Evolutionary conservation across 2,797 vertebrate genomes (phyloP).

Genomic region (Hybognathus amarus): DNA sequence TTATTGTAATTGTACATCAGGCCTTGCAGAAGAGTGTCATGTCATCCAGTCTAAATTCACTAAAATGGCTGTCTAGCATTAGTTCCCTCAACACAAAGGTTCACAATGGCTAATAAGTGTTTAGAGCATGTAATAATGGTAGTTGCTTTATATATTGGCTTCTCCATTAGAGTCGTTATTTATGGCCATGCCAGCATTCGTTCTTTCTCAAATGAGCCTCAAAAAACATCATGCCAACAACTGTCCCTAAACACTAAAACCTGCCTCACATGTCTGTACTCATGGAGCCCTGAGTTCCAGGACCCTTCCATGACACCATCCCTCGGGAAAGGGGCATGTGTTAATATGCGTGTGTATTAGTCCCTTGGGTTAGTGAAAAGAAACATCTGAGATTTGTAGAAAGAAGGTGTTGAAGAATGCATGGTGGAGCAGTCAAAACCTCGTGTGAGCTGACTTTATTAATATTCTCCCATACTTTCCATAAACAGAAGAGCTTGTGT

Average conservation of each 20-base stretch:
- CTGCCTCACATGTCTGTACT: constrained; percentile 6
- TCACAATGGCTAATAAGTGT: constrained; percentile 12
- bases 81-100: neutral
- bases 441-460: neutral
- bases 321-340: neutral
- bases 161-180: constrained; percentile 43
- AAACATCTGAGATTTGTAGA: constrained; percentile 26
- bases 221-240: constrained; percentile 48
- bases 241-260: constrained; percentile 44
- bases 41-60: neutral
- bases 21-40: neutral
- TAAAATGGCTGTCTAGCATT: neutral
- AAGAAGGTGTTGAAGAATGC: constrained; percentile 11
- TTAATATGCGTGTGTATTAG: neutral
- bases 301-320: constrained; percentile 7
- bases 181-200: constrained; percentile 28
- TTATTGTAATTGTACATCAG: neutral
- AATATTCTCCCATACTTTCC: neutral
- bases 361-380: neutral
- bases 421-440: constrained; percentile 6
- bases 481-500: neutral
- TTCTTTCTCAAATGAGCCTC: constrained; percentile 44
- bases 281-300: constrained; percentile 30
- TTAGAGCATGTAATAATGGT: constrained; percentile 17
- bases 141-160: constrained; percentile 35